These are phyloP conservation scores for Drosophila peninsularis DNA, from an alignment of 2,888 invertebrate species.

Conservation along the genomic window DNA sequence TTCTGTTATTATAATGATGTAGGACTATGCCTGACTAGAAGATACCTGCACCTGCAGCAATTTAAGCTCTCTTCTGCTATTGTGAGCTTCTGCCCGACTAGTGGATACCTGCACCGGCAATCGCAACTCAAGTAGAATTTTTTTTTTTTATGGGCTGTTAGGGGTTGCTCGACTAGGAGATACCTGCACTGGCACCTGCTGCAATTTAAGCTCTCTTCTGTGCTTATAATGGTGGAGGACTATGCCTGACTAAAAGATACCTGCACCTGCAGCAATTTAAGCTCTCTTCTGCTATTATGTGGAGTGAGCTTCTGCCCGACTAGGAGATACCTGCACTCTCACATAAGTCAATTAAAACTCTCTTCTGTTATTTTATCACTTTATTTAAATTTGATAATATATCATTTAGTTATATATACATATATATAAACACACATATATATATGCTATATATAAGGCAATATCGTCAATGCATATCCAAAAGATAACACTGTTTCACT, in stretches of 20 bases:
- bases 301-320: no score
- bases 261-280: background rate
- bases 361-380: constrained; percentile 42
- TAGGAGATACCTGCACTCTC: background rate
- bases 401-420: constrained; percentile 23
- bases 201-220: no score
- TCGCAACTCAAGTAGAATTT: background rate
- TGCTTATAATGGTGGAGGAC: no score
- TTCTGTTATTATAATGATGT: no score
- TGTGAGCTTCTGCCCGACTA: background rate
- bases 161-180: background rate
- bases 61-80: no score
- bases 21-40: no score
- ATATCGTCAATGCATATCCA: constrained; percentile 49
- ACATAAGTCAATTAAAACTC: background rate
- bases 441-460: constrained; percentile 38
- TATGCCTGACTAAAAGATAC: background rate
- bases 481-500: constrained; percentile 39
- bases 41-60: background rate
- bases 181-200: background rate
- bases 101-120: background rate
- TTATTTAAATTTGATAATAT: constrained; percentile 55
- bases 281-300: no score
- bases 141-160: background rate
- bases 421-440: background rate